Base-by-base conservation (phyloP, 2,113 vertebrate genomes). In the Sinocyclocheilus grahami region DNA sequence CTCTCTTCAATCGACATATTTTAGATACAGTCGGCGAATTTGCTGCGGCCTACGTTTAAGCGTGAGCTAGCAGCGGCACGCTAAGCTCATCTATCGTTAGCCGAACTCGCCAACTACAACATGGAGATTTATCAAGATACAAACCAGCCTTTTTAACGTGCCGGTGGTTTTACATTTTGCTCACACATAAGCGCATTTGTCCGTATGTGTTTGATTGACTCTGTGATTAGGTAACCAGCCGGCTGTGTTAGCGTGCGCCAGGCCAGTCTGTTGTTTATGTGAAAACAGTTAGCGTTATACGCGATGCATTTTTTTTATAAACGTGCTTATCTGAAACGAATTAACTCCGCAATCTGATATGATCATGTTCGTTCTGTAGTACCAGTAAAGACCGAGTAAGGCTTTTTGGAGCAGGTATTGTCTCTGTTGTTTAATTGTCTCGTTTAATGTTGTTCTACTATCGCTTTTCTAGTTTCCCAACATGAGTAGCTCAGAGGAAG, bases 401-500 rank as follows among this genome's bases (percentile, higher is more conserved):
- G 0, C 0, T 14, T 51, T 51, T 51, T 51, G 13, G 48, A 51
- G 48, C 48, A 51, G 3, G 4, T 51, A 51, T 51, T 4, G 48
- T 51, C 48, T 48, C 46, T 90, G n/a, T 20, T 16, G 27, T 69
- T 33, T 39, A 20, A 39, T 39, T 39, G 9, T 0, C 9, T 9
- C 2, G 20, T 10, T 51, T 20, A 24, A 46, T 37, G 7, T 76
- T 60, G 22, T 39, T 58, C 11, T 58, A 83, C 46, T 84, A 24
- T 9, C 22, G 24, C 37, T 11, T 9, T 65, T 39, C 48, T 90
- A 93, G 93, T 95, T 85, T 90, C 92, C 93, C 92, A 96, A 95
- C 89, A 98, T 98, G 97, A 98, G 97, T 92, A 98, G 97, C 90
- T 98, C 97, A 30, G 97, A 98, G 87, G 97, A 98, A 90, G 97